These are phyloP conservation scores for Eupithecia tripunctaria DNA, from an alignment of 2,888 invertebrate genomes.

Conservation along the genomic window DNA sequence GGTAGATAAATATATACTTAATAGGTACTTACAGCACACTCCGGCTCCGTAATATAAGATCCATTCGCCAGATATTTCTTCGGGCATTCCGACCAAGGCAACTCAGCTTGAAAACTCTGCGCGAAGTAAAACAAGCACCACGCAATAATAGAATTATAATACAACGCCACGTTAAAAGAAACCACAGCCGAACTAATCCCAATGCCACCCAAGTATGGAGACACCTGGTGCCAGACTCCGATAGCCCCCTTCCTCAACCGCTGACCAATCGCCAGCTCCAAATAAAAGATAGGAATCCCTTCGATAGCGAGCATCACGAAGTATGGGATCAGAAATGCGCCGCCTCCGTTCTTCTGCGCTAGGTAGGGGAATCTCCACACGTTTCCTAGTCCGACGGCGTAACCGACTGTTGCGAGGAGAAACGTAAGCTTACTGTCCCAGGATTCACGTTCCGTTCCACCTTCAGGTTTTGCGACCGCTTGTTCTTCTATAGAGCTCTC, in stretches of 20 bases:
- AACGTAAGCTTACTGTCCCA: slow-evolving; percentile 98
- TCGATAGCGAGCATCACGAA: slow-evolving; percentile 97
- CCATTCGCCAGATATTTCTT: slow-evolving; percentile 91
- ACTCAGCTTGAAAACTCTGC: slow-evolving; percentile 95
- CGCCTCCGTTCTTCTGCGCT: slow-evolving; percentile 97
- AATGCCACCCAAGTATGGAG: slow-evolving; percentile 94
- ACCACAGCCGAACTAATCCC: slow-evolving; percentile 98
- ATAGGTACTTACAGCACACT: slow-evolving; percentile 89
- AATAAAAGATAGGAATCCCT: slow-evolving; percentile 97
- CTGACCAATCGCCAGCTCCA: slow-evolving; percentile 98
- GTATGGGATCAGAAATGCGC: slow-evolving; percentile 98
- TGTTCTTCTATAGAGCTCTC: slow-evolving; percentile 87
- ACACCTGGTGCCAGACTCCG: slow-evolving; percentile 97
- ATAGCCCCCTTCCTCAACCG: slow-evolving; percentile 96
- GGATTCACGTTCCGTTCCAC: slow-evolving; percentile 91
- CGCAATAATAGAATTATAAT: slow-evolving; percentile 98
- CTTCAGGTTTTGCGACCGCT: slow-evolving; percentile 87
- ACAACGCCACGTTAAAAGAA: slow-evolving; percentile 97
- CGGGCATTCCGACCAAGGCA: slow-evolving; percentile 97
- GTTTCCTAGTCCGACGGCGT: slow-evolving; percentile 97
- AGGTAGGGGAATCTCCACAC: slow-evolving; percentile 98
- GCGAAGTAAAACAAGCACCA: slow-evolving; percentile 98
- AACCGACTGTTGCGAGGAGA: slow-evolving; percentile 96
- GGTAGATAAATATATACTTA: slow-evolving; percentile 1
- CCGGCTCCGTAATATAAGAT: slow-evolving; percentile 91